A percentile compares a stretch with the other conserved stretches of the same genome.
phyloP scores from a whole-genome alignment of 2,113 vertebrate genomes.

The Nesoenas mayeri region DNA sequence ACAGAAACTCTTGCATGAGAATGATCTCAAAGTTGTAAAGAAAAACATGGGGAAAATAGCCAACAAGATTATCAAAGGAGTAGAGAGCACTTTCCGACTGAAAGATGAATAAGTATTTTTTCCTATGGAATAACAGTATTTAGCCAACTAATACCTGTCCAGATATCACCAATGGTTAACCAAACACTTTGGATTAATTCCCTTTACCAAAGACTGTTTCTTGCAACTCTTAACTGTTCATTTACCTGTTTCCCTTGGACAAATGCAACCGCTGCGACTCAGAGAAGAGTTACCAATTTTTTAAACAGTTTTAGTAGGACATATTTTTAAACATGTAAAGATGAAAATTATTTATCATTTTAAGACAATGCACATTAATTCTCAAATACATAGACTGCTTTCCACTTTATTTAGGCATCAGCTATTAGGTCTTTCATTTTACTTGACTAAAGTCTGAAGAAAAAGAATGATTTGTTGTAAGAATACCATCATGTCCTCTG shows the following conservation, averaged over 20 bases:
- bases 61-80: conserved; percentile 21
- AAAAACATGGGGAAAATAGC: conserved; percentile 71
- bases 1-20: conserved; percentile 89
- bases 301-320: neutral
- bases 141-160: neutral
- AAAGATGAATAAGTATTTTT: conserved; percentile 67
- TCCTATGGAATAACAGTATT: neutral
- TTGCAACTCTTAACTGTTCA: neutral
- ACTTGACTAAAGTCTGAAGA: conserved; percentile 15
- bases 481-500: neutral
- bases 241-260: conserved; percentile 6
- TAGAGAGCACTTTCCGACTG: conserved; percentile 35
- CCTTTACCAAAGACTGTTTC: neutral
- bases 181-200: neutral
- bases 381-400: neutral
- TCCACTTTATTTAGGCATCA: neutral
- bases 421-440: neutral
- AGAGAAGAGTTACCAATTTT: neutral
- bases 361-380: neutral
- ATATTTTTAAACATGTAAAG: neutral
- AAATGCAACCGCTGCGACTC: neutral
- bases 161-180: neutral
- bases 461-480: neutral
- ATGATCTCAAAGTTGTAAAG: conserved; percentile 81
- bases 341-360: neutral